phyloP scores from a whole-genome alignment of 53 echinoderm and acorn worm species.

The Arbacia lixula region DNA sequence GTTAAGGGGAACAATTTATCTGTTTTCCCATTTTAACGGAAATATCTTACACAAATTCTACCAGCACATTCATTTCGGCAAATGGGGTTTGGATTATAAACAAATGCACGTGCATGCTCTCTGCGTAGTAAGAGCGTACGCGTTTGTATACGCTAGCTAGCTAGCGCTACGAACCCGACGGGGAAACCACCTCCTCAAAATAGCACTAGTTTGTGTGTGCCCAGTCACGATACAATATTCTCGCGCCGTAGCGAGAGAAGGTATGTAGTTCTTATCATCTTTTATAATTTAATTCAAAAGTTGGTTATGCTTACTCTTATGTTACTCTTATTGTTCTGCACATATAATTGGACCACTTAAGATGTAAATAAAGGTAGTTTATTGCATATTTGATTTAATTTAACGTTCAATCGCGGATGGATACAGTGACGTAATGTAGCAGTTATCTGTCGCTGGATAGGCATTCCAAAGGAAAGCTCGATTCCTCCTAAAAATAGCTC shows the following conservation, averaged over 20 bases:
- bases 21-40: no score
- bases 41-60: no score
- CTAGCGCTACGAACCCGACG: slow-evolving; percentile 9
- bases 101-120: slow-evolving; percentile 55
- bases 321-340: not conserved
- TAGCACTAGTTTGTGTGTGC: slow-evolving; percentile 54
- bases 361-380: not conserved
- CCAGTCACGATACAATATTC: slow-evolving; percentile 24
- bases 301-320: not conserved
- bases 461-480: slow-evolving; percentile 59
- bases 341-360: no score
- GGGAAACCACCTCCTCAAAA: slow-evolving; percentile 62
- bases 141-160: slow-evolving; percentile 28
- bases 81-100: slow-evolving; percentile 41
- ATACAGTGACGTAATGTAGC: slow-evolving; percentile 39
- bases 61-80: not conserved
- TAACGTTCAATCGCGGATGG: slow-evolving; percentile 19
- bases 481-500: slow-evolving; percentile 58
- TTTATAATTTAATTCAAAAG: not conserved
- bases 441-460: slow-evolving; percentile 41
- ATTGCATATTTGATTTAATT: not conserved
- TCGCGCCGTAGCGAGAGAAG: slow-evolving; percentile 14
- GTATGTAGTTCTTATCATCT: slow-evolving; percentile 19
- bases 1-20: no score
- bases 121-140: slow-evolving; percentile 29